Evolutionary conservation across 2,888 invertebrate species (phyloP).

Genomic region (Digitonthophagus gazella): DNA sequence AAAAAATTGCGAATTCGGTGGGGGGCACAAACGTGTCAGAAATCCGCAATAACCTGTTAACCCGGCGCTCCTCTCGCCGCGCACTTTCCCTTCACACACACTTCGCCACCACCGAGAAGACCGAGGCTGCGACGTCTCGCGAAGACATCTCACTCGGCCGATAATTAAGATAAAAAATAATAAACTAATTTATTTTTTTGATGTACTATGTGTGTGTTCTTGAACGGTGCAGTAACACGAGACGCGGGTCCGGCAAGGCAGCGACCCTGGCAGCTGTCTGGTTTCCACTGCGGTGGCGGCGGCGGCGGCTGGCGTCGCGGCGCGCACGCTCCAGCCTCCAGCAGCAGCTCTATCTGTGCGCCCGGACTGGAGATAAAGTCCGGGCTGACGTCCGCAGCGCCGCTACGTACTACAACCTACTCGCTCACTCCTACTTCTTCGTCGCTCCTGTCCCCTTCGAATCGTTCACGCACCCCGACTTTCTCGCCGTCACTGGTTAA

Average conservation of each 20-base stretch:
- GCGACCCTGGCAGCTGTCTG: conserved; percentile 47
- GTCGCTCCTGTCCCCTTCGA: neutral
- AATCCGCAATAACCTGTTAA: conserved; percentile 14
- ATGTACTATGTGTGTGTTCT: neutral
- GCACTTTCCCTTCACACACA: conserved; percentile 1
- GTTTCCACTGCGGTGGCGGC: conserved; percentile 50
- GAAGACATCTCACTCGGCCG: neutral
- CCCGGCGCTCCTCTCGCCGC: neutral
- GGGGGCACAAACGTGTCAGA: conserved; percentile 8
- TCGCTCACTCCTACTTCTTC: conserved; percentile 2
- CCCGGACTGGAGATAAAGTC: conserved; percentile 45
- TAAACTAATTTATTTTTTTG: too few relatives aligned
- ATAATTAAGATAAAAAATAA: too few relatives aligned
- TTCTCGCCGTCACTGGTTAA: neutral
- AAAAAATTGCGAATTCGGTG: neutral
- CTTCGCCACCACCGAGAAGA: neutral
- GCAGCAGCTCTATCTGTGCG: conserved; percentile 43
- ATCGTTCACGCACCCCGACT: neutral
- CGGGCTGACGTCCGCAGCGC: conserved; percentile 30
- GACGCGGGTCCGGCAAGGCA: conserved; percentile 14
- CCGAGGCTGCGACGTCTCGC: neutral
- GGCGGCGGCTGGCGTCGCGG: conserved; percentile 46
- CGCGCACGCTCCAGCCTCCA: conserved; percentile 48
- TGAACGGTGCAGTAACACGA: neutral
- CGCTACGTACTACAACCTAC: neutral